phyloP scores from a whole-genome alignment of 2,797 vertebrate species.

The Calcarius lapponicus region DNA sequence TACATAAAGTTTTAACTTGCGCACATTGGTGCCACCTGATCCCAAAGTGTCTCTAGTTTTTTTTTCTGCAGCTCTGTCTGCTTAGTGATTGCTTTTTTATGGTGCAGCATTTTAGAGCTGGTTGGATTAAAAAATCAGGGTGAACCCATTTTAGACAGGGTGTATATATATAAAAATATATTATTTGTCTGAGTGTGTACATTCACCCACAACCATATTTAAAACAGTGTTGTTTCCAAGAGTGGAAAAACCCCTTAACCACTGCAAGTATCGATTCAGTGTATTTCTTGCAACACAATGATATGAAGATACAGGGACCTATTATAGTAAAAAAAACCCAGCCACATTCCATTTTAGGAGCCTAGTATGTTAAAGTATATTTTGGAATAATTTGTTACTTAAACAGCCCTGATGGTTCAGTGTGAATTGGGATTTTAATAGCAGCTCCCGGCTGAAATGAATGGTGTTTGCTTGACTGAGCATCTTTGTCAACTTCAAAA shows the following conservation, averaged over 20 bases:
- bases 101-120: neutral
- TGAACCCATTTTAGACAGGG: neutral
- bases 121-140: neutral
- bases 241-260: neutral
- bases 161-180: neutral
- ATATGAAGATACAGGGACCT: neutral
- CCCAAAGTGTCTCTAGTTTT: neutral
- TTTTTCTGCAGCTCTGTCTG: neutral
- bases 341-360: neutral
- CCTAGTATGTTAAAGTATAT: neutral
- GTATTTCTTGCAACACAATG: neutral
- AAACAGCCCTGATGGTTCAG: conserved; percentile 13
- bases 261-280: neutral
- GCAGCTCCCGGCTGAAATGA: conserved; percentile 39
- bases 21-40: neutral
- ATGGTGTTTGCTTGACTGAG: conserved; percentile 32
- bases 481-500: conserved; percentile 20
- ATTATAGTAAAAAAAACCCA: neutral
- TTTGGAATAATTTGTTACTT: conserved; percentile 33
- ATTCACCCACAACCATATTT: neutral
- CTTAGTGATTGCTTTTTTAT: neutral
- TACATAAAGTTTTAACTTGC: neutral
- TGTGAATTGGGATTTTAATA: conserved; percentile 43
- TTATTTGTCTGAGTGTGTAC: neutral
- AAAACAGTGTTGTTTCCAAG: neutral